These are phyloP conservation scores for Podarcis siculus DNA, from an alignment of 2,797 vertebrate genomes.

Conservation along the genomic window DNA sequence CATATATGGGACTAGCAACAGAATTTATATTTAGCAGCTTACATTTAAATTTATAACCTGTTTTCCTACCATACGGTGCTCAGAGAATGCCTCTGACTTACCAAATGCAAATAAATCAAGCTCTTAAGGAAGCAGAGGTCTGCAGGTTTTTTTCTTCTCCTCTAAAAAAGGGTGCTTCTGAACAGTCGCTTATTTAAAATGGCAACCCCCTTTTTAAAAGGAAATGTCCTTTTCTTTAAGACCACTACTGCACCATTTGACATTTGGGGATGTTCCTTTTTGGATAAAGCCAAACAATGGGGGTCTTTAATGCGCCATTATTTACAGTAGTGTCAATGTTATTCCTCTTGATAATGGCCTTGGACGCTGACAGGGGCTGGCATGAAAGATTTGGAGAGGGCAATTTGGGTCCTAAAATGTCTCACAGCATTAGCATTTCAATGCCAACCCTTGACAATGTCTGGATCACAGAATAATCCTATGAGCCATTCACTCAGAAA, in stretches of 20 bases:
- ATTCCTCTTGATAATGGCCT: conserved; percentile 10
- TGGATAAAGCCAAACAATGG: conserved; percentile 1
- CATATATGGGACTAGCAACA: neutral
- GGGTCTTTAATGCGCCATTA: conserved; percentile 27
- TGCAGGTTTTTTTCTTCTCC: neutral
- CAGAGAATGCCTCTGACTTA: neutral
- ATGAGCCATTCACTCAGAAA: conserved; percentile 12
- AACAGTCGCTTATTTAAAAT: neutral
- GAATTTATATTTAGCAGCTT: neutral
- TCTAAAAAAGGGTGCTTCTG: neutral
- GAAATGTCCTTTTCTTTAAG: neutral
- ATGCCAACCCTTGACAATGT: conserved; percentile 28
- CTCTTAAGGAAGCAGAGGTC: neutral
- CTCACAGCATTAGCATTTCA: conserved; percentile 14
- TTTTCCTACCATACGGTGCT: neutral
- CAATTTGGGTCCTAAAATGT: conserved; percentile 17
- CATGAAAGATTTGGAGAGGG: conserved; percentile 25
- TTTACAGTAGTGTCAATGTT: neutral
- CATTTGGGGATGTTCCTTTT: conserved; percentile 21
- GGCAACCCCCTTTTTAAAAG: neutral
- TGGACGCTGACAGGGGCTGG: neutral
- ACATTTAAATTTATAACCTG: neutral
- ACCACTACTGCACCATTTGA: conserved; percentile 9
- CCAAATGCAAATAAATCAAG: neutral
- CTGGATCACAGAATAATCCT: neutral